Conservation (phyloP, 2,888 invertebrate species). For the Adelognathus sp. region DNA sequence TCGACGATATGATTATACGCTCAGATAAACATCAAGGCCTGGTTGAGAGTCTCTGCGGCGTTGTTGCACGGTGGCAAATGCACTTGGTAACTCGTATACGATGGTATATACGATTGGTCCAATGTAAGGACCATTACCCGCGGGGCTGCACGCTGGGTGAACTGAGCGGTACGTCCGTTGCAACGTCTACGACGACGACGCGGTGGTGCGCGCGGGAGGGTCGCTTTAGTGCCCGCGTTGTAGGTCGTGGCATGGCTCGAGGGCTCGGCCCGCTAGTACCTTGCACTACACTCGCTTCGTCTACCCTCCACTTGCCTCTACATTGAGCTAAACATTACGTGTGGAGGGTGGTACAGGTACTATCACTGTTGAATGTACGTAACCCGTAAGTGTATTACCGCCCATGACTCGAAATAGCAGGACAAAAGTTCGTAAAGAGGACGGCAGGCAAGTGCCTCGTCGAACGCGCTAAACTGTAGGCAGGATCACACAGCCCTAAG, state of each 20-base stretch:
- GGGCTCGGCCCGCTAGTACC: conserved; percentile 54
- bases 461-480: conserved; percentile 31
- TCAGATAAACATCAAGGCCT: conserved; percentile 31
- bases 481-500: conserved; percentile 24
- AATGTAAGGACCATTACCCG: conserved; percentile 68
- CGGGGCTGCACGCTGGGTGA: conserved; percentile 52
- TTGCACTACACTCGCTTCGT: conserved; percentile 35
- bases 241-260: conserved; percentile 56
- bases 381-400: conserved; percentile 7
- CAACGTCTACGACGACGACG: conserved; percentile 6
- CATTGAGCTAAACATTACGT: not conserved
- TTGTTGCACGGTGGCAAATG: conserved; percentile 64
- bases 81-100: conserved; percentile 59
- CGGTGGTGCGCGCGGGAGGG: conserved; percentile 37
- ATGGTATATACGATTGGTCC: conserved; percentile 61
- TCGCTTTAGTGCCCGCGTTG: conserved; percentile 53
- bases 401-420: conserved; percentile 35
- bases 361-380: not conserved
- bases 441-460: conserved; percentile 30
- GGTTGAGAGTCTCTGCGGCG: conserved; percentile 7
- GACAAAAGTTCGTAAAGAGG: conserved; percentile 41
- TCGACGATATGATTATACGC: conserved; percentile 41
- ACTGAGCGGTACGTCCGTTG: conserved; percentile 52
- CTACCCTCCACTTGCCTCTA: conserved; percentile 17
- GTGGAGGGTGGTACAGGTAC: not conserved